Evolutionary conservation across 2,113 vertebrate species (phyloP), one percentile per base, ranked within the genome.

Genomic region (Planiliza haematocheilus): DNA sequence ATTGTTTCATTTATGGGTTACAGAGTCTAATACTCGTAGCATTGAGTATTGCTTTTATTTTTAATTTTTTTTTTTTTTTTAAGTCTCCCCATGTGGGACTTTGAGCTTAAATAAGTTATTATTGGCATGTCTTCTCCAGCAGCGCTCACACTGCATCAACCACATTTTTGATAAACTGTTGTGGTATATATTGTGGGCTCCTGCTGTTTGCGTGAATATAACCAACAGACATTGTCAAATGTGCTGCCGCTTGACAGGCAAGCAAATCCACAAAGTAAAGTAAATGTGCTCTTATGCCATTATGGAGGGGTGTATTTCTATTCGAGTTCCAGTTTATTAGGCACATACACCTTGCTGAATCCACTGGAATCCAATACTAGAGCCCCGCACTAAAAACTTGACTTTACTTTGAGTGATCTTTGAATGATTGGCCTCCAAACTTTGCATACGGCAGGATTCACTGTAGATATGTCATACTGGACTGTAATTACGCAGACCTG

Each of bases 181-280:
- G 39, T 50, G 46, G 10, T 65, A 57, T 41, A 45, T 39, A 46
- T 46, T 18, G 34, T 62, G 38, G 56, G 55, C 10, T 11, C 55
- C 70, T 62, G 21, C 16, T 60, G 45, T 49, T 67, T 18, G 38
- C 65, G 24, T 57, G 43, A 57, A 21, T 67, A 16, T 57, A 36
- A 70, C 61, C 61, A 65, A 79, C 41, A 70, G n/a, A 46, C 53
- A 20, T 6, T 59, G 57, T 72, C 52, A 78, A 61, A 34, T 18
- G 36, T 49, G 58, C n/a, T 18, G 56, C 1, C 0, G 45, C 46
- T 63, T 37, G 50, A 79, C 43, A 18, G 64, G 37, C 60, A 50
- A 65, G 67, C 49, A n/a, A 34, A 39, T 53, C n/a, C n/a, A n/a
- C n/a, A n/a, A n/a, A n/a, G n/a, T n/a, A n/a, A n/a, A n/a, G n/a